Conservation (phyloP, 2,888 invertebrate genomes). For the Xestia sexstrigata region DNA sequence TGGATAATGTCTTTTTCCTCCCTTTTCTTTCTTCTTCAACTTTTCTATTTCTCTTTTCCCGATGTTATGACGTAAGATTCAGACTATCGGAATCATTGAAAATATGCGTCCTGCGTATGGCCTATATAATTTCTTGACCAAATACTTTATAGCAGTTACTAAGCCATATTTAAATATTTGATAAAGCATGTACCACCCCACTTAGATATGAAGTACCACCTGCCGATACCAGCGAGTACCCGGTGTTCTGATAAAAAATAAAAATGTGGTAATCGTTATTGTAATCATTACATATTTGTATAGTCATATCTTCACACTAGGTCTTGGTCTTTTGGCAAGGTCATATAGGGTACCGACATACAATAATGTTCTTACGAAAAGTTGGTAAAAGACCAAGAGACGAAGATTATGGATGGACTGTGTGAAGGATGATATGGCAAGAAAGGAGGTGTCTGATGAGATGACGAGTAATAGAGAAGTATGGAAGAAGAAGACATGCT, state of each 20-base stretch:
- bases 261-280: conserved; percentile 9
- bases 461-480: background rate
- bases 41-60: background rate
- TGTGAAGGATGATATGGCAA: no score
- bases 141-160: conserved; percentile 15
- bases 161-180: conserved; percentile 40
- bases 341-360: background rate
- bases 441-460: background rate
- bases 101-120: conserved; percentile 16
- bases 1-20: no score
- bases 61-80: background rate
- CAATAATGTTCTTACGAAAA: background rate
- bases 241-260: conserved; percentile 8
- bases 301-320: background rate
- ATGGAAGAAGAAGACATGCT: background rate
- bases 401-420: no score
- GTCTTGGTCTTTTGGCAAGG: conserved; percentile 6
- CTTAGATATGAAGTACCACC: conserved; percentile 30
- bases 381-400: background rate
- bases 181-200: conserved; percentile 2
- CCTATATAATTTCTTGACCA: conserved; percentile 15
- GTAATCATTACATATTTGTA: background rate
- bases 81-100: background rate
- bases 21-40: no score
- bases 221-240: conserved; percentile 10